These are phyloP conservation scores for Poecilia picta DNA, from an alignment of 2,797 vertebrate species.

Conservation along the genomic window DNA sequence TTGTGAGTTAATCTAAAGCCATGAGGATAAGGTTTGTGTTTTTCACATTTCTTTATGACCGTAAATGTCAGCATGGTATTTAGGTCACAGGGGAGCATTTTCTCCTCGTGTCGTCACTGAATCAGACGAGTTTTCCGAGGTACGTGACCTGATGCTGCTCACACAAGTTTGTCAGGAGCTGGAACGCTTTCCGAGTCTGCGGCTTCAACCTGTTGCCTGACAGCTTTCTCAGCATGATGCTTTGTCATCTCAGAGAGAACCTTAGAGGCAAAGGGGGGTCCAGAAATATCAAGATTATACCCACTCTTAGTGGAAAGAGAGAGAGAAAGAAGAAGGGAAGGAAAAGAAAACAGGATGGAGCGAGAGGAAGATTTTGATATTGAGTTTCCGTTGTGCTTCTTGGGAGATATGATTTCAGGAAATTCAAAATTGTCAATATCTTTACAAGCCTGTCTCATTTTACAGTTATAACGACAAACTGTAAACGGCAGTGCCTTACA, in stretches of 20 bases:
- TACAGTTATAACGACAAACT: slow-evolving; percentile 67
- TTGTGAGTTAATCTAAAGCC: slow-evolving; percentile 52
- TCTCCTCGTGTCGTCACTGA: slow-evolving; percentile 43
- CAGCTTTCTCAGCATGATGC: slow-evolving; percentile 25
- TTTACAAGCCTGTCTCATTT: slow-evolving; percentile 59
- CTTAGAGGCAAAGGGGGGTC: slow-evolving; percentile 26
- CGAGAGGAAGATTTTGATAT: slow-evolving; percentile 62
- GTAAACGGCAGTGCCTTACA: slow-evolving; percentile 57
- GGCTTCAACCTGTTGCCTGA: slow-evolving; percentile 52
- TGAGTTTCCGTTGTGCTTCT: slow-evolving; percentile 72
- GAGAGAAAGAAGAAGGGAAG: slow-evolving; percentile 26
- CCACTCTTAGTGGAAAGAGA: slow-evolving; percentile 18
- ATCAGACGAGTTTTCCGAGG: slow-evolving; percentile 49
- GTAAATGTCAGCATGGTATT: slow-evolving; percentile 81
- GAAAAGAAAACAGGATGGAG: slow-evolving; percentile 25
- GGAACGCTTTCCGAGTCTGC: slow-evolving; percentile 31
- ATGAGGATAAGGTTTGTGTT: slow-evolving; percentile 53
- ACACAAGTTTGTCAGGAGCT: slow-evolving; percentile 35
- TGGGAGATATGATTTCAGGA: slow-evolving; percentile 77
- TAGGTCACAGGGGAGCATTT: slow-evolving; percentile 67
- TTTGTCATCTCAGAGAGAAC: slow-evolving; percentile 38
- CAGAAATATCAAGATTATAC: slow-evolving; percentile 37
- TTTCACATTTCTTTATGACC: slow-evolving; percentile 56
- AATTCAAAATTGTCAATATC: slow-evolving; percentile 78
- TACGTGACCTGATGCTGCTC: slow-evolving; percentile 38